phyloP scores from a whole-genome alignment of 2,797 vertebrate species.

The Erithacus rubecula region DNA sequence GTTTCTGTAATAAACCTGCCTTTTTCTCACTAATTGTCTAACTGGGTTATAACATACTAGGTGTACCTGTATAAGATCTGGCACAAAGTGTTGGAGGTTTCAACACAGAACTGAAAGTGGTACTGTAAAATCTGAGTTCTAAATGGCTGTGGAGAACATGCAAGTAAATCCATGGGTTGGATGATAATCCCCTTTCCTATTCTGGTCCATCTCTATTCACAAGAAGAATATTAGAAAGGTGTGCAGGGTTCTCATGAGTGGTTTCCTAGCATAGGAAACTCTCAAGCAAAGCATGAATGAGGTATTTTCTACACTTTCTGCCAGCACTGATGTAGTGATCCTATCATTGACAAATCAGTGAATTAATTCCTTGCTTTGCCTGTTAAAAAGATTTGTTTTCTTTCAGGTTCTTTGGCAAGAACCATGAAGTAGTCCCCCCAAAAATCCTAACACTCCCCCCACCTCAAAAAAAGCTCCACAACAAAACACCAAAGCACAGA shows the following conservation, averaged over 20 bases:
- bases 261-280: not conserved
- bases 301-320: not conserved
- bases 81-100: not conserved
- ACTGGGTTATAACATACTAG: not conserved
- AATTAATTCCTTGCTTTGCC: not conserved
- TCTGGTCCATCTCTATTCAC: not conserved
- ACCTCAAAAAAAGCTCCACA: not conserved
- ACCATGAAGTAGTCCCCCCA: not conserved
- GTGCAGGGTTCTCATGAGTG: not conserved
- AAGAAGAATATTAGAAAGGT: not conserved
- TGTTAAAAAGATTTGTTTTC: constrained; percentile 17
- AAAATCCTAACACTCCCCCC: not conserved
- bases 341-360: not conserved
- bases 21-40: not conserved
- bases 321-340: not conserved
- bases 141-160: not conserved
- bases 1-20: not conserved
- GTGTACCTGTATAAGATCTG: not conserved
- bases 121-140: not conserved
- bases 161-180: not conserved
- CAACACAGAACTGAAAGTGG: not conserved
- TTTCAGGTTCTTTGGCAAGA: constrained; percentile 8
- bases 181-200: not conserved
- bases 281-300: not conserved
- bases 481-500: not conserved